Base-by-base conservation (phyloP, 2,888 invertebrate genomes). In the Doris montereyensis region DNA sequence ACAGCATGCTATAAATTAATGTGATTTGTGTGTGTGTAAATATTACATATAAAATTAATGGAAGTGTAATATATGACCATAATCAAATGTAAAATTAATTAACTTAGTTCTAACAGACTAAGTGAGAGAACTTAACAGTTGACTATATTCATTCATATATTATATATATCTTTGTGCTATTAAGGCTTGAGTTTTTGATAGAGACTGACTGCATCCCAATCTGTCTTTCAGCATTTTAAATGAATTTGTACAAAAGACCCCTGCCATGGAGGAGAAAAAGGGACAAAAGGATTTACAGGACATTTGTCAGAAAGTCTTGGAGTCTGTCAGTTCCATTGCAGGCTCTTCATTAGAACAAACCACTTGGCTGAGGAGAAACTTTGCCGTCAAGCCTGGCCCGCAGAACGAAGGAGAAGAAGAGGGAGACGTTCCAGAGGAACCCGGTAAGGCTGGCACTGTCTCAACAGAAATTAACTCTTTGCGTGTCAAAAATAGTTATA, bases 261-360 rank as follows among this genome's bases (percentile, higher is more conserved):
- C 95, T 1, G 91, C 93, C 81, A 94, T 95, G 41, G 94, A 96
- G 88, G 96, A 96, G 86, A 95, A 95, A 86, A 96, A 95, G 89
- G 95, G 95, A 87, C 94, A 95, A 83, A 94, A 95, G 84, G 96
- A 96, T 88, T 91, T 96, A 68, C 96, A 96, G 90, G 93, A 93
- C 73, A 91, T 92, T n/a, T 91, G 92, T 5, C 92, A 93, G 82
- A 91, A 91, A 80, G 92, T 97, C 76, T 94, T 97, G 60, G 97
- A 97, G 89, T 95, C 95, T 2, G 94, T 96, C 79, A 95, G 95
- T 3, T 94, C 94, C 91, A 95, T 97, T 57, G 96, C 96, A 5
- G 96, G 96, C n/a, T 95, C 96, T n/a, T 95, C 96, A 86, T 92
- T 97, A 84, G 96, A 96, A 89, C 96, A 96, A 91, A 96, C 96